Percentiles rank a stretch among this genome's conserved stretches.
phyloP scores from a whole-genome alignment of 2,797 vertebrate species.

The Melanotaenia boesemani region DNA sequence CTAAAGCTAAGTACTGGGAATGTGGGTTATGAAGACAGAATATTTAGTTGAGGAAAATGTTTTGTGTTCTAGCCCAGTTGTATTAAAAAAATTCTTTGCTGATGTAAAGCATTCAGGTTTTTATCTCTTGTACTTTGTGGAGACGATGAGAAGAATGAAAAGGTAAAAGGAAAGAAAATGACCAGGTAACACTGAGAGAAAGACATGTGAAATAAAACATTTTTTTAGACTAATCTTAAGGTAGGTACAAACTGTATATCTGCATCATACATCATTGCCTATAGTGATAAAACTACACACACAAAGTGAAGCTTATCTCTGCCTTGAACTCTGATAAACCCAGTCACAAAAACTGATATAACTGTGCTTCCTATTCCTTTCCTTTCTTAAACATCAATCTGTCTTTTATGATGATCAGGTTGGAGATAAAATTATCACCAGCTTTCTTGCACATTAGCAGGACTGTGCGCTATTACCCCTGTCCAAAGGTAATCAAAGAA shows the following conservation, averaged over 20 bases:
- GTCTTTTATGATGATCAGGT: conserved; percentile 59
- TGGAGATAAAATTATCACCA: conserved; percentile 63
- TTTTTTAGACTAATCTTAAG: neutral
- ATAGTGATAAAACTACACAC: conserved; percentile 23
- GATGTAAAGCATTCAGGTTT: conserved; percentile 59
- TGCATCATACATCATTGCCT: conserved; percentile 26
- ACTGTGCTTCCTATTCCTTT: conserved; percentile 22
- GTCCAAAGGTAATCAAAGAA: conserved; percentile 31
- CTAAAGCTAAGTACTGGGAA: neutral
- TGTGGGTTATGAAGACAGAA: conserved; percentile 28
- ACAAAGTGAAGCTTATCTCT: conserved; percentile 36
- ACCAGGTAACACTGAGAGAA: neutral
- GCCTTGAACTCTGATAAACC: conserved; percentile 34
- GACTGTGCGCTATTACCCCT: conserved; percentile 37
- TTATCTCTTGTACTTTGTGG: conserved; percentile 50
- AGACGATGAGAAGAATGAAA: conserved; percentile 28
- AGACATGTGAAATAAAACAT: conserved; percentile 21
- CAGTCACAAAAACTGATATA: conserved; percentile 32
- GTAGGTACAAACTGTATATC: conserved; percentile 10
- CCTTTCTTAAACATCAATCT: conserved; percentile 43
- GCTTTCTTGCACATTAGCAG: conserved; percentile 47
- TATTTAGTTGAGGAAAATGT: conserved; percentile 65
- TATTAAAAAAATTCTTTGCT: conserved; percentile 69
- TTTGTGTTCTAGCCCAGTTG: conserved; percentile 70
- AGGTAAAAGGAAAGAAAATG: neutral